Conservation (phyloP, 2,797 vertebrate genomes). For the Scolopax bukidnonensis region DNA sequence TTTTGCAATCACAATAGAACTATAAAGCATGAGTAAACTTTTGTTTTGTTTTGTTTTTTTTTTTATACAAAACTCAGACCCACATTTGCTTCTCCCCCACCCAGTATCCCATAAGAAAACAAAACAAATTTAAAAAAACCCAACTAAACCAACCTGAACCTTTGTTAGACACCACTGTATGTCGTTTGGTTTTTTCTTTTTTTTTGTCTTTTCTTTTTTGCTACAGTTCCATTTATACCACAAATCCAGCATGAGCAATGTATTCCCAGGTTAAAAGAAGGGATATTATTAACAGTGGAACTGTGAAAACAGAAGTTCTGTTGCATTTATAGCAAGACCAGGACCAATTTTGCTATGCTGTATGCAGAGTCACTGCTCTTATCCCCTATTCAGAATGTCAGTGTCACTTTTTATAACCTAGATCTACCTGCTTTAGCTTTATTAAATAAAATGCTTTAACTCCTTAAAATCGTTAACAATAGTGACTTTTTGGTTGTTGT, state of each 20-base stretch:
- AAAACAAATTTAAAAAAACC: background rate
- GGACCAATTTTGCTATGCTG: conserved; percentile 37
- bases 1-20: conserved; percentile 71
- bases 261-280: conserved; percentile 58
- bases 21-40: conserved; percentile 76
- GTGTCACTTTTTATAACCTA: conserved; percentile 69
- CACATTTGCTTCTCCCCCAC: conserved; percentile 46
- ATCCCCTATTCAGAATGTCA: conserved; percentile 73
- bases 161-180: conserved; percentile 27
- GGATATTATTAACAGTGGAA: conserved; percentile 51
- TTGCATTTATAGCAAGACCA: conserved; percentile 61
- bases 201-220: background rate
- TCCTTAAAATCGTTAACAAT: conserved; percentile 66
- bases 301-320: conserved; percentile 56
- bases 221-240: conserved; percentile 43
- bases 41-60: conserved; percentile 18
- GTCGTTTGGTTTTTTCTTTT: background rate
- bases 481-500: conserved; percentile 53
- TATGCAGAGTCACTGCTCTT: conserved; percentile 37
- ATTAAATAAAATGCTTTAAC: conserved; percentile 73
- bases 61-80: conserved; percentile 75
- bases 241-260: conserved; percentile 41
- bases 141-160: background rate
- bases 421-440: conserved; percentile 63
- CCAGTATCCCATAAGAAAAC: conserved; percentile 35